A percentile compares a stretch with the other conserved stretches of the same genome.
These are phyloP conservation scores for Epinotia demarniana DNA, from an alignment of 2,888 invertebrate species.

Conservation along the genomic window DNA sequence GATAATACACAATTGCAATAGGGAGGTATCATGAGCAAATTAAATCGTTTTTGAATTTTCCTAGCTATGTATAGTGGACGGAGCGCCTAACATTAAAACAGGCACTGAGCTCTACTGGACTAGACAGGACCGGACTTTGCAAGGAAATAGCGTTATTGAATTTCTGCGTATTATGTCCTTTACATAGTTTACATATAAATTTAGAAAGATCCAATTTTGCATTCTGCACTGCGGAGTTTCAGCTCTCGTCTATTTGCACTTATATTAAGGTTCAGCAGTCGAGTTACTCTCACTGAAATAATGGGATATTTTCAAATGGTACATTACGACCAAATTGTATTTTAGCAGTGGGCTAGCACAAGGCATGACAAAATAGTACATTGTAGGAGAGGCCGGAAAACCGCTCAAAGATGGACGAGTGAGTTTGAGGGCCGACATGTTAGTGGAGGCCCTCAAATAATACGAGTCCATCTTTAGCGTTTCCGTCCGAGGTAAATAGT, in stretches of 20 bases:
- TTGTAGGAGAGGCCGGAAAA: too few relatives aligned
- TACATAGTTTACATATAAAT: conserved; percentile 26
- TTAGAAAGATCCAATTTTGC: conserved; percentile 34
- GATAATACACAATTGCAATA: neutral
- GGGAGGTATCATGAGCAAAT: neutral
- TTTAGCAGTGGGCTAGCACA: neutral
- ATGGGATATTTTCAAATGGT: neutral
- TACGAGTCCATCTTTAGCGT: too few relatives aligned
- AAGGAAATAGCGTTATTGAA: conserved; percentile 42
- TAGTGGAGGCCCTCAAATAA: too few relatives aligned
- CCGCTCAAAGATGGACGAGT: too few relatives aligned
- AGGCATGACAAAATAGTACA: neutral
- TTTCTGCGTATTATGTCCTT: conserved; percentile 36
- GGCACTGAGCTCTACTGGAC: conserved; percentile 33
- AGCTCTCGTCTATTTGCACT: conserved; percentile 16
- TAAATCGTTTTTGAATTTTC: neutral
- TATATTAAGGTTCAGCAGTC: conserved; percentile 20
- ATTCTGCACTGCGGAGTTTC: conserved; percentile 26
- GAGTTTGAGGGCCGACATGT: too few relatives aligned
- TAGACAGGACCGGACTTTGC: conserved; percentile 32
- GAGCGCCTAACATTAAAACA: conserved; percentile 24
- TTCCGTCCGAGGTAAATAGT: too few relatives aligned
- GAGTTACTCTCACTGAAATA: neutral
- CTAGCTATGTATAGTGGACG: conserved; percentile 20
- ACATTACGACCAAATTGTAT: neutral